Conservation (phyloP, 2,797 vertebrate species). For the Rhyacichthys aspro region DNA sequence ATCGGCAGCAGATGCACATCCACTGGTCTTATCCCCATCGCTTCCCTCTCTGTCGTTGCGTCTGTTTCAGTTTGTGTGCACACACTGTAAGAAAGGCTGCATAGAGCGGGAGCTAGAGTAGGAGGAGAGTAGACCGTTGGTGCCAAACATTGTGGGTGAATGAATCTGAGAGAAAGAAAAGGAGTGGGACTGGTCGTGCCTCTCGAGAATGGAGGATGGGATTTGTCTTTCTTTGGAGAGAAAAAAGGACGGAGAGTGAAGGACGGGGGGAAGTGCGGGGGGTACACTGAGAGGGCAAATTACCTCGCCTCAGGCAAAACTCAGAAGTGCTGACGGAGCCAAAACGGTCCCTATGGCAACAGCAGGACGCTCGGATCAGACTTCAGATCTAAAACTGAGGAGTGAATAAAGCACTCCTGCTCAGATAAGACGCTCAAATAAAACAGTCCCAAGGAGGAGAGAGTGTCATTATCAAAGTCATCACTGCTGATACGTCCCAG, state of each 20-base stretch:
- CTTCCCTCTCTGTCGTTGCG: neutral
- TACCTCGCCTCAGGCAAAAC: constrained; percentile 49
- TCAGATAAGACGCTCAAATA: constrained; percentile 38
- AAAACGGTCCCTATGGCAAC: constrained; percentile 61
- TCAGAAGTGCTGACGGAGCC: constrained; percentile 67
- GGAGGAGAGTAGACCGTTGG: constrained; percentile 61
- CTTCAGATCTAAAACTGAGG: constrained; percentile 19
- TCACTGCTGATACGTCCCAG: constrained; percentile 14
- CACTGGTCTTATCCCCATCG: constrained; percentile 7
- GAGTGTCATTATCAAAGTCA: constrained; percentile 41
- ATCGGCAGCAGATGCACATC: constrained; percentile 55
- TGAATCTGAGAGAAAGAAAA: constrained; percentile 65
- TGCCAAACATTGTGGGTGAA: constrained; percentile 71
- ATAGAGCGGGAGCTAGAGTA: constrained; percentile 58
- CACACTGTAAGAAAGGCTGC: constrained; percentile 51
- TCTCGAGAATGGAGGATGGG: constrained; percentile 53
- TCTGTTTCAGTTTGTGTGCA: constrained; percentile 24
- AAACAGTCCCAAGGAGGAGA: constrained; percentile 8
- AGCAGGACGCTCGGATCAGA: constrained; percentile 47
- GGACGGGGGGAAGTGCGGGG: constrained; percentile 22
- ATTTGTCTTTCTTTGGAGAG: constrained; percentile 35
- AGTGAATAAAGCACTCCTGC: constrained; percentile 41
- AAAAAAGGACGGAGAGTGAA: constrained; percentile 36
- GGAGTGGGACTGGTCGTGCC: constrained; percentile 53
- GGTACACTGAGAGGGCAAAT: constrained; percentile 37